Conservation (phyloP, 37 sponge, comb jelly and placozoan genomes). For the Halichondria panicea region DNA sequence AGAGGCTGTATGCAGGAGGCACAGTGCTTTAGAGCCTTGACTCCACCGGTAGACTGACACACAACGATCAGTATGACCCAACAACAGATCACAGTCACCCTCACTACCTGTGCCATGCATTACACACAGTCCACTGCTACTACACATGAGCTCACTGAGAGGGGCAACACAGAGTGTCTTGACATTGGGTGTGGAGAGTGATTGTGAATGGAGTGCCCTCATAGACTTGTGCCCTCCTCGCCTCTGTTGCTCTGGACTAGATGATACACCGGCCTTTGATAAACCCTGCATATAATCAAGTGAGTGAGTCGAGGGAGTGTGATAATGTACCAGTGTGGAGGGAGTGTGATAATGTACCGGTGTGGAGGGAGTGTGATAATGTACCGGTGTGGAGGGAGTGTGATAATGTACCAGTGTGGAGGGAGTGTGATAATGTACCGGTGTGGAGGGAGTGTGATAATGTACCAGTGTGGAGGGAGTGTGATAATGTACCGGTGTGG, state of each 20-base stretch:
- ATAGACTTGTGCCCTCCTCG: not conserved
- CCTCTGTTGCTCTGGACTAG: constrained; percentile 1
- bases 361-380: not conserved
- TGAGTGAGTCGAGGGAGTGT: not conserved
- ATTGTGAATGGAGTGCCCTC: constrained; percentile 31
- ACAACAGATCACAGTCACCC: constrained; percentile 38
- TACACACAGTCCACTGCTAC: not conserved
- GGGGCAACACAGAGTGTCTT: constrained; percentile 36
- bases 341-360: not conserved
- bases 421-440: no score
- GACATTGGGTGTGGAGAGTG: constrained; percentile 25
- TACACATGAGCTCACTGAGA: constrained; percentile 19
- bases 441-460: no score
- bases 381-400: not conserved
- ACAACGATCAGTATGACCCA: constrained; percentile 73
- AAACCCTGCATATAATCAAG: not conserved
- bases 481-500: no score
- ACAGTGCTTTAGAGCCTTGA: constrained; percentile 5
- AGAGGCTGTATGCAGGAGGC: constrained; percentile 15
- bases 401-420: no score
- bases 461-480: no score
- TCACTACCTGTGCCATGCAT: not conserved
- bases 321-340: no score
- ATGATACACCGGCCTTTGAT: not conserved
- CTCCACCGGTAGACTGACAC: constrained; percentile 69